A percentile compares a stretch with the other conserved stretches of the same genome.
Conservation (phyloP, 2,888 invertebrate genomes). For the Selenia dentaria region DNA sequence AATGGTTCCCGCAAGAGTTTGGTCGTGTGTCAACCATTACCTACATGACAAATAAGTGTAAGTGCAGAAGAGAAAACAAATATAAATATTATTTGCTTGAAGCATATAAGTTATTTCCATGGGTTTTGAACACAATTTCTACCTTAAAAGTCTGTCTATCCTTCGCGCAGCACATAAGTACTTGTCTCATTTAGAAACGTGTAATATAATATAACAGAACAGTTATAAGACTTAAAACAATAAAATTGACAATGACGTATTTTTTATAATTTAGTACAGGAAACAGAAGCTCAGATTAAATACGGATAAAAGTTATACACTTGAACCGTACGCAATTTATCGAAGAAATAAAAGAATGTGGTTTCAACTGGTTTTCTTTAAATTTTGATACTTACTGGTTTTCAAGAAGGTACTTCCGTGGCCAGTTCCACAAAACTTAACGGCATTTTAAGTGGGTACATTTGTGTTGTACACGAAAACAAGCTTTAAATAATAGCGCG, state of each 20-base stretch:
- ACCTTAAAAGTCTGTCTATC: neutral
- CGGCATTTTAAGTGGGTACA: conserved; percentile 45
- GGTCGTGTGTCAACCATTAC: conserved; percentile 20
- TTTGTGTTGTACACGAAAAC: conserved; percentile 39
- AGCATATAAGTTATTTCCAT: conserved; percentile 22
- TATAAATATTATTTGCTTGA: conserved; percentile 28
- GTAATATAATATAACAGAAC: no score
- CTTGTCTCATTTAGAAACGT: no score
- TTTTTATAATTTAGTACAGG: no score
- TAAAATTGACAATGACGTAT: no score
- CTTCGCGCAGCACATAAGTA: neutral
- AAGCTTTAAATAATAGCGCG: conserved; percentile 36
- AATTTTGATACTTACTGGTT: conserved; percentile 34
- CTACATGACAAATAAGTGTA: conserved; percentile 32
- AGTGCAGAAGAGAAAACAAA: conserved; percentile 39
- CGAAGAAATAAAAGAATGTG: conserved; percentile 5
- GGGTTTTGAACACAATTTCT: neutral
- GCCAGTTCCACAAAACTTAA: conserved; percentile 47
- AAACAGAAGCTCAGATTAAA: no score
- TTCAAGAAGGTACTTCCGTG: conserved; percentile 37
- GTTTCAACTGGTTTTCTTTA: conserved; percentile 36
- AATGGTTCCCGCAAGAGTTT: conserved; percentile 33
- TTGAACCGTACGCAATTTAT: conserved; percentile 6
- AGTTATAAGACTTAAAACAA: no score
- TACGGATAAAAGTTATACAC: no score